These are phyloP conservation scores for Ylistrum balloti DNA, from an alignment of 1,140 invertebrate genomes.

Conservation along the genomic window DNA sequence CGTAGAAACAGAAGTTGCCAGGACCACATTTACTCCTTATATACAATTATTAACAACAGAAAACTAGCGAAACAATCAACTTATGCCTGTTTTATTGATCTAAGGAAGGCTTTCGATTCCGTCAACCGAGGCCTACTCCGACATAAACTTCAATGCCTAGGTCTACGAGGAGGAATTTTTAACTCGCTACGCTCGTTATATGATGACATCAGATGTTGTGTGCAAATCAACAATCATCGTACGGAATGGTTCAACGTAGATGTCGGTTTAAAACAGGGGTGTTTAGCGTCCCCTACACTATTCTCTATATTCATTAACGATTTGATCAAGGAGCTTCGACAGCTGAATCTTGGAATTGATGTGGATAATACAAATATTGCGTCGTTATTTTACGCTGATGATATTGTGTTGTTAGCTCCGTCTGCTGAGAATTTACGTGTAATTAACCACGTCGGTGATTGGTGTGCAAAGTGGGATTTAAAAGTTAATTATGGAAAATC, in stretches of 20 bases:
- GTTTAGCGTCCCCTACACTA: slow-evolving; percentile 49
- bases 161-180: slow-evolving; percentile 42
- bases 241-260: slow-evolving; percentile 20
- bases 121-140: slow-evolving; percentile 44
- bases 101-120: slow-evolving; percentile 54
- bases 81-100: slow-evolving; percentile 55
- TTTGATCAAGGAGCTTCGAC: slow-evolving; percentile 55
- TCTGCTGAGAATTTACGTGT: too few species aligned
- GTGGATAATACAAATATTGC: slow-evolving; percentile 48
- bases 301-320: slow-evolving; percentile 61
- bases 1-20: slow-evolving; percentile 47
- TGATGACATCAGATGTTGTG: background rate
- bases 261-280: slow-evolving; percentile 51
- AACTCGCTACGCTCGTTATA: background rate
- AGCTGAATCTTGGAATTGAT: slow-evolving; percentile 50
- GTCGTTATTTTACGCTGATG: slow-evolving; percentile 62
- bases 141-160: slow-evolving; percentile 41
- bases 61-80: slow-evolving; percentile 15
- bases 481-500: slow-evolving; percentile 58
- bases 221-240: background rate
- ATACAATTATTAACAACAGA: slow-evolving; percentile 46
- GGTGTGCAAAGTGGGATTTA: slow-evolving; percentile 63
- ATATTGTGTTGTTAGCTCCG: slow-evolving; percentile 59
- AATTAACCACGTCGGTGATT: slow-evolving; percentile 50
- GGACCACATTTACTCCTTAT: slow-evolving; percentile 46